A percentile compares a stretch with the other conserved stretches of the same genome.
These are phyloP conservation scores for Meghimatium bilineatum DNA, from an alignment of 2,888 invertebrate species.

Conservation along the genomic window DNA sequence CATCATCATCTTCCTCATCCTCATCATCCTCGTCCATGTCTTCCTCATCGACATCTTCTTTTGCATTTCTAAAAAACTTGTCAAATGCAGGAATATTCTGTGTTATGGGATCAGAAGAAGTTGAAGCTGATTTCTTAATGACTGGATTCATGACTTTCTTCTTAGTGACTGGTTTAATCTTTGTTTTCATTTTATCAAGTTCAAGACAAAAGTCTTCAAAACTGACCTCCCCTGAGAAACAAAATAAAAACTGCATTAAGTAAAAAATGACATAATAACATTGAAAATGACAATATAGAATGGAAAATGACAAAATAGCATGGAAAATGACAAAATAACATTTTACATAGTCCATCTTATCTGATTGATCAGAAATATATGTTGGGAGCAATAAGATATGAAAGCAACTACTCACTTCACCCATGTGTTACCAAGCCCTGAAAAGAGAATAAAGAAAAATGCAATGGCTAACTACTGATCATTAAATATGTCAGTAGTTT, in stretches of 20 bases:
- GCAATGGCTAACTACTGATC: no score
- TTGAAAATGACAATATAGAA: no score
- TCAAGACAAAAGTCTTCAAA: slow-evolving; percentile 46
- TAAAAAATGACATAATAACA: background rate
- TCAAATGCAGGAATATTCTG: slow-evolving; percentile 35
- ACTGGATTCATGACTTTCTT: no score
- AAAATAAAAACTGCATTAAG: background rate
- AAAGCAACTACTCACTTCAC: no score
- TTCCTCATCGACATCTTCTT: slow-evolving; percentile 13
- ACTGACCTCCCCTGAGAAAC: slow-evolving; percentile 31
- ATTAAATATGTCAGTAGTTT: no score
- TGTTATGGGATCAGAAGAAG: background rate
- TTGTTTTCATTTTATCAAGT: slow-evolving; percentile 36
- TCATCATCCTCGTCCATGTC: slow-evolving; percentile 34
- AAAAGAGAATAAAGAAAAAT: no score
- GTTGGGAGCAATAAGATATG: no score
- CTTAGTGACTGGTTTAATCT: background rate
- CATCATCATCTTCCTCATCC: background rate
- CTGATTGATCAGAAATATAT: no score
- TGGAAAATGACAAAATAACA: no score
- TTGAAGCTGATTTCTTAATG: background rate
- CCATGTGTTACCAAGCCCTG: no score
- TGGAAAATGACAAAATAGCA: no score
- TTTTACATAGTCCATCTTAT: no score
- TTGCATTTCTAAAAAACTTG: slow-evolving; percentile 11